Base-by-base conservation (phyloP, 2,113 vertebrate species). In the Empidonax alnorum region DNA sequence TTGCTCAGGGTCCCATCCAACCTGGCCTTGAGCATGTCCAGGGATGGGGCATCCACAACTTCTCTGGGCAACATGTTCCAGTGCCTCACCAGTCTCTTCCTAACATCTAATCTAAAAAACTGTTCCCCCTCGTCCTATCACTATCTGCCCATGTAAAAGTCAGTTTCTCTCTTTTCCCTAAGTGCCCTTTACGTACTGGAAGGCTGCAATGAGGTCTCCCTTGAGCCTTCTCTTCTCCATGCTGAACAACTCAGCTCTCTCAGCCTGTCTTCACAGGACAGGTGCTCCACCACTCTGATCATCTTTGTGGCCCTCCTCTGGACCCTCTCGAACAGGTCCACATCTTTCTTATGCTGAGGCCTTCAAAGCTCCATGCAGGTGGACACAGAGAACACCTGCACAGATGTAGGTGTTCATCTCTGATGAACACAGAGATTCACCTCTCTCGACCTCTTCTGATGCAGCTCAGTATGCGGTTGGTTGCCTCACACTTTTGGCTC, bases 151-250 rank as follows among this genome's bases (percentile, higher is more conserved):
- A 74, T 0, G 1, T 74, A 30, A 59, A 89, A 75, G 24, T 39
- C 53, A n/a, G 8, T 44, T 39, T 52, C 44, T 12, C 22, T 25
- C 37, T 25, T 30, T 47, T 46, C 17, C 12, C 9, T 33, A 61
- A 67, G 39, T 12, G 23, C 10, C 2, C 0, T 53, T 61, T 39
- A 74, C 61, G 46, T 30, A 39, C 10, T 82, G 23, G 12, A 61
- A 68, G 39, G 24, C 39, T 24, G 25, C 39, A 67, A 13, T 0
- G 1, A 67, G 39, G 4, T 39, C 16, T 61, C 16, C n/a, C 46
- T n/a, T 16, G 16, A 39, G 33, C 33, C 20, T 68, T 68, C 69
- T 68, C 46, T 15, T 59, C 52, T 39, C 0, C 0, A 3, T 21
- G 53, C 30, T 47, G n/a, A 76, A 68, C 33, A 53, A 53, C 6